Evolutionary conservation across 2,888 invertebrate species (phyloP).

Genomic region (Leptinotarsa peninsularis): DNA sequence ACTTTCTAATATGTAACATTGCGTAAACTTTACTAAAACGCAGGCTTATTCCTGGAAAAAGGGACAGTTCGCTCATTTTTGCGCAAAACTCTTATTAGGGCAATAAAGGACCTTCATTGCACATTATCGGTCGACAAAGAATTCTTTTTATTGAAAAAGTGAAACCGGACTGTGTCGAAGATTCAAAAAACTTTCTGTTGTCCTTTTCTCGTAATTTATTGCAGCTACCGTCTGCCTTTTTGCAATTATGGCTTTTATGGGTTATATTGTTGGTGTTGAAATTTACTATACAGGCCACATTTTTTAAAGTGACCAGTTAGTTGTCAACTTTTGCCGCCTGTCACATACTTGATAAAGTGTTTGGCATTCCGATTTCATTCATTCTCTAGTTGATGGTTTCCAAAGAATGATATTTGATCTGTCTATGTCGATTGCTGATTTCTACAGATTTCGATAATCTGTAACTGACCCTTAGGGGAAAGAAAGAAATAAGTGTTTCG

Average conservation of each 20-base stretch:
- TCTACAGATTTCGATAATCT: background rate
- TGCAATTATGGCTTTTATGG: conserved; percentile 50
- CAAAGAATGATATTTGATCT: background rate
- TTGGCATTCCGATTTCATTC: conserved; percentile 34
- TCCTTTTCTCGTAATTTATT: conserved; percentile 42
- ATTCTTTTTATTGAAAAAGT: conserved; percentile 46
- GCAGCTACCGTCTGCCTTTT: conserved; percentile 51
- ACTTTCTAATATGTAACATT: conserved; percentile 29
- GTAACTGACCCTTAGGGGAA: background rate
- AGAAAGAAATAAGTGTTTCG: too few relatives aligned
- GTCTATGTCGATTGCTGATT: background rate
- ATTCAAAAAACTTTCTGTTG: conserved; percentile 37
- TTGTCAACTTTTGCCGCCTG: conserved; percentile 35
- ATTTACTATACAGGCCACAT: conserved; percentile 42
- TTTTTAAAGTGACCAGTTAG: conserved; percentile 44
- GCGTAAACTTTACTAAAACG: conserved; percentile 26
- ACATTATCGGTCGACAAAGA: conserved; percentile 42
- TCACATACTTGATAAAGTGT: conserved; percentile 37
- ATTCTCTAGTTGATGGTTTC: conserved; percentile 27
- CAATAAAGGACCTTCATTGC: conserved; percentile 48
- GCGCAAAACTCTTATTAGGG: conserved; percentile 47
- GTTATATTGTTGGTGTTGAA: conserved; percentile 45
- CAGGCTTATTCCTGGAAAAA: conserved; percentile 38
- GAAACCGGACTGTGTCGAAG: conserved; percentile 41
- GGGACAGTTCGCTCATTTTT: conserved; percentile 43